Conservation (phyloP, 1,140 invertebrate species). For the Rhagoletis zephyria region DNA sequence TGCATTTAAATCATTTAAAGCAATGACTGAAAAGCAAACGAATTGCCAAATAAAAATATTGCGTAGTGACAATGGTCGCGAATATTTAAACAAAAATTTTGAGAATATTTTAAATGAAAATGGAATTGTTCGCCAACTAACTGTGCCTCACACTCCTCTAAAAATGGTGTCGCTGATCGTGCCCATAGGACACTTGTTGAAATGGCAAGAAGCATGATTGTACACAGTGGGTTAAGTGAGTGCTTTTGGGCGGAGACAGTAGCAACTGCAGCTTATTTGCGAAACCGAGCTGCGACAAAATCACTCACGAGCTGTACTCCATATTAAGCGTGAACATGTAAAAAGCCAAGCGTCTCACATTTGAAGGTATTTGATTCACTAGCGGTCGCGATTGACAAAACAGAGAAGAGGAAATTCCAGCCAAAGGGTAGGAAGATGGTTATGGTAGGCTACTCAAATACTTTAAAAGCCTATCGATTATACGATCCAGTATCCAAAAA, state of each 20-base stretch:
- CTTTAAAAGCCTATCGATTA: conserved; percentile 54
- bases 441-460: conserved; percentile 52
- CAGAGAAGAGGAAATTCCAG: conserved; percentile 24
- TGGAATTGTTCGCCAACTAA: conserved; percentile 59
- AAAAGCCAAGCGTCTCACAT: conserved; percentile 10
- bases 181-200: conserved; percentile 61
- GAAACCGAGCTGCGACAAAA: conserved; percentile 53
- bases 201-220: conserved; percentile 60
- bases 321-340: conserved; percentile 32
- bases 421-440: conserved; percentile 33
- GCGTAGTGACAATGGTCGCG: conserved; percentile 66
- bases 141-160: conserved; percentile 62
- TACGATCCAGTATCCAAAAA: neutral
- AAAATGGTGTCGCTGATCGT: conserved; percentile 64
- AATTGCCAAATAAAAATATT: conserved; percentile 61
- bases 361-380: neutral
- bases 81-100: conserved; percentile 64
- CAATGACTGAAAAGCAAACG: conserved; percentile 59
- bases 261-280: conserved; percentile 47
- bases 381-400: neutral
- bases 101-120: conserved; percentile 45
- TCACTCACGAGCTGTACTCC: conserved; percentile 30
- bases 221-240: conserved; percentile 66
- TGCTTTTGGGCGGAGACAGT: conserved; percentile 74
- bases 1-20: conserved; percentile 35